Conservation (phyloP, 92 coral and sea anemone species). For the Porites evermanni region DNA sequence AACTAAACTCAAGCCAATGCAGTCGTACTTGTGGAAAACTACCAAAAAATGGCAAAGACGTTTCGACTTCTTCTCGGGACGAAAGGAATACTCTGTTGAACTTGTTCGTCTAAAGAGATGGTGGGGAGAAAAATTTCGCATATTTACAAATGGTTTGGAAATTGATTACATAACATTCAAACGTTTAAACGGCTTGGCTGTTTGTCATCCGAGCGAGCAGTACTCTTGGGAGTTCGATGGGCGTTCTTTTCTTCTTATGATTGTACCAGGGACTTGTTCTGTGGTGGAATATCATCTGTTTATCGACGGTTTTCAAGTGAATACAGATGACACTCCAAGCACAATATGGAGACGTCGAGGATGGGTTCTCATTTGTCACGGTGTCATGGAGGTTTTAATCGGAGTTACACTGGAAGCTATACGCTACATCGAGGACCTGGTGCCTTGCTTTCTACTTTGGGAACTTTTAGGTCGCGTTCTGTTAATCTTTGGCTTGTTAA, state of each 20-base stretch:
- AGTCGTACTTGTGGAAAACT: slow-evolving; percentile 28
- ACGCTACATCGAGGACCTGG: slow-evolving; percentile 31
- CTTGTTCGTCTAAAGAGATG: slow-evolving; percentile 31
- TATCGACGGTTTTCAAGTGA: slow-evolving; percentile 54
- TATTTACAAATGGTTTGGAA: slow-evolving; percentile 50
- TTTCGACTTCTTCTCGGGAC: slow-evolving; percentile 24
- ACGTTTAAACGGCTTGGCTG: slow-evolving; percentile 43
- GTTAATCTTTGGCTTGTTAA: slow-evolving; percentile 49
- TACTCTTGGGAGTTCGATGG: slow-evolving; percentile 41
- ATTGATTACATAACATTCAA: slow-evolving; percentile 23
- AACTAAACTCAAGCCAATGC: background rate
- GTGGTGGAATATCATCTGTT: slow-evolving; percentile 49
- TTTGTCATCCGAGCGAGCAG: slow-evolving; percentile 32
- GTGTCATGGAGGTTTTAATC: slow-evolving; percentile 34
- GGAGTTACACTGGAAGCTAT: slow-evolving; percentile 42
- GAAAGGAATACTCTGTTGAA: slow-evolving; percentile 39
- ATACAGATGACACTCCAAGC: slow-evolving; percentile 14
- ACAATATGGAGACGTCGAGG: slow-evolving; percentile 54
- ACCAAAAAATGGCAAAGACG: slow-evolving; percentile 35
- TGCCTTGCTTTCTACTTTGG: slow-evolving; percentile 16
- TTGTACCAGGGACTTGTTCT: slow-evolving; percentile 30
- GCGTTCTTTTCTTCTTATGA: slow-evolving; percentile 41
- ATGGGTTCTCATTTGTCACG: slow-evolving; percentile 37
- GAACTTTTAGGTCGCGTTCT: slow-evolving; percentile 46
- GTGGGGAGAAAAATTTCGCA: slow-evolving; percentile 40